A percentile compares a stretch with the other conserved stretches of the same genome.
These are phyloP conservation scores for Agonopterix arenella DNA, from an alignment of 2,888 invertebrate species.

Conservation along the genomic window DNA sequence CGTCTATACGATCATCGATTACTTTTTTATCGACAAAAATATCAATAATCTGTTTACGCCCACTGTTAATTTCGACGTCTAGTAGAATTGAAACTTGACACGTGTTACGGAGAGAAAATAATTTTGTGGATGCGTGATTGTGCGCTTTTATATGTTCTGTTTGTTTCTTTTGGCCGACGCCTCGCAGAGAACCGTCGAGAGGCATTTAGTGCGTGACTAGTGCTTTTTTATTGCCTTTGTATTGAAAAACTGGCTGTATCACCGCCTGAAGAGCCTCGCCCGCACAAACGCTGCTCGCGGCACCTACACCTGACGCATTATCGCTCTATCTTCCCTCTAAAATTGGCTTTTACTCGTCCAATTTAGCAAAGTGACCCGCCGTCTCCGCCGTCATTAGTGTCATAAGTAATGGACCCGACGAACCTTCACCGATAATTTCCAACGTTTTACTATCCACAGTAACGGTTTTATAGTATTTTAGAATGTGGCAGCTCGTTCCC, in stretches of 20 bases:
- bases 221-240: conserved; percentile 68
- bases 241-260: conserved; percentile 59
- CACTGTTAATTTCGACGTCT: conserved; percentile 73
- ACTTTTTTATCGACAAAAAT: conserved; percentile 72
- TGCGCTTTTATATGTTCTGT: conserved; percentile 65
- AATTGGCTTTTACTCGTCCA: conserved; percentile 20
- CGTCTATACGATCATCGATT: conserved; percentile 71
- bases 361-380: conserved; percentile 45
- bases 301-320: conserved; percentile 46
- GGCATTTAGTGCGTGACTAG: conserved; percentile 72
- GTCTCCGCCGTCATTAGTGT: conserved; percentile 37
- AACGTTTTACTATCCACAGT: conserved; percentile 35
- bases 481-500: conserved; percentile 37
- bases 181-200: conserved; percentile 41
- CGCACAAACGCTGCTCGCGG: conserved; percentile 6
- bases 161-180: conserved; percentile 69
- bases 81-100: conserved; percentile 74
- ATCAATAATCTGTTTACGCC: conserved; percentile 76
- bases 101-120: conserved; percentile 73
- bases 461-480: conserved; percentile 40
- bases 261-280: conserved; percentile 21
- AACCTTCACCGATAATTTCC: conserved; percentile 30
- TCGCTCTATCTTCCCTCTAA: conserved; percentile 2
- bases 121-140: conserved; percentile 69
- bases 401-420: conserved; percentile 47